A percentile compares a stretch with the other conserved stretches of the same genome.
Conservation (phyloP, 2,797 vertebrate species). For the Pantherophis alleghaniensis region DNA sequence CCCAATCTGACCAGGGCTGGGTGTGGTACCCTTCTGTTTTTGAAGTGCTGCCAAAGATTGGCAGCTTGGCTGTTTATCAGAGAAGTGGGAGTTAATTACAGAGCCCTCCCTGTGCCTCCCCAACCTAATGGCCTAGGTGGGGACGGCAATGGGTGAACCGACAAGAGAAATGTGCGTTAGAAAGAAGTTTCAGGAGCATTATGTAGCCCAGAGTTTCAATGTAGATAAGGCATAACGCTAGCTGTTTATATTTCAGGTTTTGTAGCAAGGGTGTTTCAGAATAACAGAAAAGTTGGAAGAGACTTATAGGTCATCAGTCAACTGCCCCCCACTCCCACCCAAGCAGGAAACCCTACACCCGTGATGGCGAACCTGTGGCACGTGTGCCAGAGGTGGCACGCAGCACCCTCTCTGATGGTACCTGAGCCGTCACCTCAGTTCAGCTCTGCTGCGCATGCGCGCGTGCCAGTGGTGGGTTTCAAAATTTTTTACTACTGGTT, state of each 20-base stretch:
- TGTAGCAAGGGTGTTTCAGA: neutral
- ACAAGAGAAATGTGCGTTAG: neutral
- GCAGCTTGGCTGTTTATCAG: conserved; percentile 33
- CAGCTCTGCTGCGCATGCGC: too few species aligned
- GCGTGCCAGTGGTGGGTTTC: too few species aligned
- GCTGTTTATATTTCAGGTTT: neutral
- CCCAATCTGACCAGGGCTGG: conserved; percentile 25
- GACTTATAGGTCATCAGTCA: too few species aligned
- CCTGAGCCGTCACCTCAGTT: too few species aligned
- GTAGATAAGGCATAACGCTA: conserved; percentile 47
- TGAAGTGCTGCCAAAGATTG: conserved; percentile 52
- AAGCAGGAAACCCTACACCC: too few species aligned
- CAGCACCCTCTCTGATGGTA: too few species aligned
- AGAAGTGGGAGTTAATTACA: neutral
- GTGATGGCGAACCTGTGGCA: too few species aligned
- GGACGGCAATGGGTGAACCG: conserved; percentile 11
- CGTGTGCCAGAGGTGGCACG: too few species aligned
- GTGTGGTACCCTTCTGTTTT: conserved; percentile 41
- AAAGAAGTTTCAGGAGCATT: conserved; percentile 31
- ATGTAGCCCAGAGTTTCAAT: conserved; percentile 31
- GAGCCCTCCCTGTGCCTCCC: neutral
- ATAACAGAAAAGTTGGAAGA: too few species aligned
- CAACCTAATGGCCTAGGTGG: conserved; percentile 43
- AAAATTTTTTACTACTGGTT: too few species aligned
- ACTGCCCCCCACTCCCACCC: too few species aligned